Evolutionary conservation across 2,888 invertebrate genomes (phyloP).

Genomic region (Escarpia spicata): DNA sequence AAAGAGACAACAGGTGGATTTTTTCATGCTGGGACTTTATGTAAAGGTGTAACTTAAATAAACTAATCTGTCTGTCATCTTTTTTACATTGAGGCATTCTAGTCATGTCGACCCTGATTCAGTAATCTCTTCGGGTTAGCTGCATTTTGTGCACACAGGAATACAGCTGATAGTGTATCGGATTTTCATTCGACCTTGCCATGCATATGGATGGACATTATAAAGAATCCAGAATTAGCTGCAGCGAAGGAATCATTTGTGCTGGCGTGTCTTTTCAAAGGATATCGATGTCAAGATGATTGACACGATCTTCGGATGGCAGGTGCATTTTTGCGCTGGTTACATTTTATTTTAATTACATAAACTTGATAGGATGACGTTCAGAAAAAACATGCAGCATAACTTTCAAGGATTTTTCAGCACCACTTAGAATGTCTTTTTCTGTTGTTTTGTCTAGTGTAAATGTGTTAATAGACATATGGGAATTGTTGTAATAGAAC

Average conservation of each 20-base stretch:
- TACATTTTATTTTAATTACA: background rate
- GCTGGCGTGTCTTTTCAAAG: background rate
- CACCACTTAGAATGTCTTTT: background rate
- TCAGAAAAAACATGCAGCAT: background rate
- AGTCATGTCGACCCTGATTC: background rate
- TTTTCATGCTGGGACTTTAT: background rate
- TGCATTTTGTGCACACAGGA: background rate
- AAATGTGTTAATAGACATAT: background rate
- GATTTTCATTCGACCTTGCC: background rate
- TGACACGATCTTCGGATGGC: background rate
- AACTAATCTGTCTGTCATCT: slow-evolving; percentile 3
- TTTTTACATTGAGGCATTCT: background rate
- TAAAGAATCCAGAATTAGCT: background rate
- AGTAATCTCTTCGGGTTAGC: background rate
- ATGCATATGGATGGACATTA: background rate
- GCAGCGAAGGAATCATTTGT: background rate
- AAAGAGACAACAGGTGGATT: background rate
- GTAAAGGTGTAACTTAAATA: background rate
- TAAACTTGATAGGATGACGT: background rate
- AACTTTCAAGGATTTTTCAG: background rate
- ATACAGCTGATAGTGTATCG: background rate
- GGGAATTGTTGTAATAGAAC: background rate
- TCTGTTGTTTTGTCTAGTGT: background rate
- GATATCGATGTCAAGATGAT: background rate
- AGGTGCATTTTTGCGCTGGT: background rate